Evolutionary conservation across 2,113 vertebrate genomes (phyloP), one percentile per base, ranked within the genome.

Genomic region (Psittacus erithacus): DNA sequence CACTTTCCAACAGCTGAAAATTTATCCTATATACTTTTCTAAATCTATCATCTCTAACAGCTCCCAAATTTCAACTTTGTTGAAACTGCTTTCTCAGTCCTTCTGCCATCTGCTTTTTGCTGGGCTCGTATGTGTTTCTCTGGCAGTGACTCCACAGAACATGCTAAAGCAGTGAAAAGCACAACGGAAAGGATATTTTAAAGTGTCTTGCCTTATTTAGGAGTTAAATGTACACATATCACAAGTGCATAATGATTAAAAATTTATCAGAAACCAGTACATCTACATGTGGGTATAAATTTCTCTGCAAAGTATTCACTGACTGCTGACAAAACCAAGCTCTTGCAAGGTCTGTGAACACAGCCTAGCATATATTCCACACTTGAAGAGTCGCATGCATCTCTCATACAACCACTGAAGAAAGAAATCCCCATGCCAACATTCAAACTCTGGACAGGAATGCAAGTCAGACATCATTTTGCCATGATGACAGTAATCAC

Each of bases 371-470:
- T 82, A 60, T 65, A 78, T 83, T 80, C 85, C 71, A n/a, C 62
- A 7, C 64, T 95, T n/a, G 60, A 92, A 33, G 31, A 50, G 96
- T 78, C 7, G 0, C 77, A 87, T 80, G 63, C 94, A 93, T 78
- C 83, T 86, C 86, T 89, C 52, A 76, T 41, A 70, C 79, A 82
- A 9, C 11, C 82, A 50, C 33, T 5, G 14, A 71, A 90, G 92
- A 97, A 96, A 96, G 90, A 59, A 90, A 96, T 98, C 88, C 85
- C 97, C 97, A 97, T 97, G 97, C 97, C 98, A 98, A 98, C 98
- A 64, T 33, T 67, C 75, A 90, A 24, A 39, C 75, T 52, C 88
- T 31, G 76, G 68, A 44, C 79, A 96, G 94, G 97, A 98, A 98
- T 97, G 92, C 82, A 50, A 89, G 91, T 25, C 86, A 95, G 94